These are phyloP conservation scores for Porites rus DNA, from an alignment of 92 coral and sea anemone species.

Conservation along the genomic window DNA sequence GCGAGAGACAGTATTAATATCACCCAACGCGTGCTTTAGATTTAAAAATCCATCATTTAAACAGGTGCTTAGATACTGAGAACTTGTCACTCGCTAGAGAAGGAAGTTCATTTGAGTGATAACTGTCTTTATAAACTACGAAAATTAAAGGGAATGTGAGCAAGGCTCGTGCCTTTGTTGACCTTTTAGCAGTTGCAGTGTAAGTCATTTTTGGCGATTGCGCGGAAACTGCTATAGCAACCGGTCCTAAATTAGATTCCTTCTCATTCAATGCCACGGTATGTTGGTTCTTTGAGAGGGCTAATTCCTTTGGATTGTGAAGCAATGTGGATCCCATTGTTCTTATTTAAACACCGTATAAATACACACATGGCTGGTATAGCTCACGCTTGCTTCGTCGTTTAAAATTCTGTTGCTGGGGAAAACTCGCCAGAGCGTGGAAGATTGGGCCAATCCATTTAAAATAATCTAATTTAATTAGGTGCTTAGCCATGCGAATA, in stretches of 20 bases:
- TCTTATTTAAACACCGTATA: constrained; percentile 44
- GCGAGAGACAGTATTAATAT: not conserved
- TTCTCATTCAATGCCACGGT: constrained; percentile 24
- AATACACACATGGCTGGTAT: constrained; percentile 35
- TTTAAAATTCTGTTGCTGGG: constrained; percentile 30
- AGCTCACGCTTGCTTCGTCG: not conserved
- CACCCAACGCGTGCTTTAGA: not conserved
- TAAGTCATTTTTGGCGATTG: constrained; percentile 48
- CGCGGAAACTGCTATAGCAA: constrained; percentile 48
- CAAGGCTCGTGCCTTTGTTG: constrained; percentile 6
- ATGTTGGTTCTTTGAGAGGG: constrained; percentile 5
- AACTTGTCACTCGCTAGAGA: not conserved
- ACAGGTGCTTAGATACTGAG: constrained; percentile 27
- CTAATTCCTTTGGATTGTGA: constrained; percentile 31
- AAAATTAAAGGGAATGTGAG: not conserved
- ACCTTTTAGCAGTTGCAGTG: constrained; percentile 19
- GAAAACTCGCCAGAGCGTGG: constrained; percentile 2
- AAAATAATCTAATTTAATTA: constrained; percentile 29
- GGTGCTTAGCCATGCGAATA: constrained; percentile 32
- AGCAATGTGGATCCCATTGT: constrained; percentile 40
- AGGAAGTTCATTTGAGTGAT: not conserved
- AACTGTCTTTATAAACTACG: not conserved
- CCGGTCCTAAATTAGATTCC: constrained; percentile 49
- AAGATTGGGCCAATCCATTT: constrained; percentile 23
- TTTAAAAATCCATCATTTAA: not conserved